Conservation (phyloP, 2,888 invertebrate genomes). For the Uloborus plumipes region DNA sequence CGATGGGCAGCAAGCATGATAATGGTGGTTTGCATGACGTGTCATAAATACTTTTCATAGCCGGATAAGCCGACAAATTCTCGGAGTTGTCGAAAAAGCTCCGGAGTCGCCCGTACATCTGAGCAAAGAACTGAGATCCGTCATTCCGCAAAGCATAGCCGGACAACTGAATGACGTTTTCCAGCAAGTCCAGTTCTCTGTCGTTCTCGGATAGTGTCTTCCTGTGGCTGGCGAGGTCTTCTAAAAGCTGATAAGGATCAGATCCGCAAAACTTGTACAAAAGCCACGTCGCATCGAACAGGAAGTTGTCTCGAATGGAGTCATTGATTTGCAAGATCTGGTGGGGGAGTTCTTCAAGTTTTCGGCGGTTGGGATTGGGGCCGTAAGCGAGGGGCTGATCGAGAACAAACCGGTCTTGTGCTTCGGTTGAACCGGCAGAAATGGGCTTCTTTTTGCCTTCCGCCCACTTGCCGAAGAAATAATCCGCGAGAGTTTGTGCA, state of each 20-base stretch:
- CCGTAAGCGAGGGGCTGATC: constrained; percentile 59
- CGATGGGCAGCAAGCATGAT: constrained; percentile 77
- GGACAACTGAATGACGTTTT: constrained; percentile 80
- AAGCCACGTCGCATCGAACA: constrained; percentile 84
- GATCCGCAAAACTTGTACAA: constrained; percentile 81
- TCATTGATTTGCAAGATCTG: constrained; percentile 47
- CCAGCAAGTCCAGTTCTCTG: constrained; percentile 71
- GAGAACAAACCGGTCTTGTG: constrained; percentile 48
- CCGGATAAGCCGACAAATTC: constrained; percentile 60
- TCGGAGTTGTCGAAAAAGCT: constrained; percentile 69
- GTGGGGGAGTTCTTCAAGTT: constrained; percentile 83
- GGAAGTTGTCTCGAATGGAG: constrained; percentile 78
- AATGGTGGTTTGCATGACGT: constrained; percentile 72
- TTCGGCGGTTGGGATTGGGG: constrained; percentile 77
- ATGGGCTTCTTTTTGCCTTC: constrained; percentile 43
- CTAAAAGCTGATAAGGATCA: constrained; percentile 65
- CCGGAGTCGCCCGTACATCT: constrained; percentile 75
- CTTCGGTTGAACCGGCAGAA: constrained; percentile 35
- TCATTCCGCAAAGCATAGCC: constrained; percentile 84
- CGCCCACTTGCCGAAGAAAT: constrained; percentile 56
- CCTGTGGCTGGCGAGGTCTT: constrained; percentile 59
- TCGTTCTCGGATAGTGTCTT: constrained; percentile 69
- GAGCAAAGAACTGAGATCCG: constrained; percentile 85
- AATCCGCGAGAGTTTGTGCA: constrained; percentile 45
- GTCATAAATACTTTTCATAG: constrained; percentile 58